These are phyloP conservation scores for Characodon lateralis DNA, from an alignment of 2,797 vertebrate genomes.

Conservation along the genomic window DNA sequence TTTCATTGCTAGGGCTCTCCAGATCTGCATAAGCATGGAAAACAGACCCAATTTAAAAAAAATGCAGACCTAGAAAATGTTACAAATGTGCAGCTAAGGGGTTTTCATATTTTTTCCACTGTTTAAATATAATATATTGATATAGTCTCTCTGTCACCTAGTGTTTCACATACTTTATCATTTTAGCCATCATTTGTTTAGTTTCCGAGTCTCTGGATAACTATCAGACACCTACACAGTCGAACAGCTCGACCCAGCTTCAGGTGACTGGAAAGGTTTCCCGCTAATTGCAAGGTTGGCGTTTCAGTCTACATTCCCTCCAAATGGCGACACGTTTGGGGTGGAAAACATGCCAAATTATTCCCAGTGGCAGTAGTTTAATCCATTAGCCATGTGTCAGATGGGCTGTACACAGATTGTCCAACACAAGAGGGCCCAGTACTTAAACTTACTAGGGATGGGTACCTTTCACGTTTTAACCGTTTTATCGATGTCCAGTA, in stretches of 20 bases:
- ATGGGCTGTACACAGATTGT: no score
- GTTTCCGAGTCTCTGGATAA: not conserved
- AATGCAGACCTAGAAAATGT: no score
- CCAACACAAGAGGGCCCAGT: not conserved
- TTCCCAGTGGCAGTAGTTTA: no score
- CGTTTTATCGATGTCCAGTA: no score
- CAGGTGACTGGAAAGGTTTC: not conserved
- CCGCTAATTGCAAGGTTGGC: not conserved
- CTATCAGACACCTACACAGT: no score
- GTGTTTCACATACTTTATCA: not conserved
- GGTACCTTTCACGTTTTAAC: no score
- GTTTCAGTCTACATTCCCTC: not conserved
- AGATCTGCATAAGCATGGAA: no score
- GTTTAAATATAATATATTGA: not conserved
- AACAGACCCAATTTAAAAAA: no score
- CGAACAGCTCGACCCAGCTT: not conserved
- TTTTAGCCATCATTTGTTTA: not conserved
- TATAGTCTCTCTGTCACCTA: not conserved
- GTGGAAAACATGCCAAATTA: no score
- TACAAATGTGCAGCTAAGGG: no score
- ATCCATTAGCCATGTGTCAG: no score
- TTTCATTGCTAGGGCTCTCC: no score
- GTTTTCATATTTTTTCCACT: not conserved
- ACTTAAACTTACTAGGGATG: not conserved
- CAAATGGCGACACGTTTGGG: not conserved